Base-by-base conservation (phyloP, 2,797 vertebrate species). In the Perodicticus potto region DNA sequence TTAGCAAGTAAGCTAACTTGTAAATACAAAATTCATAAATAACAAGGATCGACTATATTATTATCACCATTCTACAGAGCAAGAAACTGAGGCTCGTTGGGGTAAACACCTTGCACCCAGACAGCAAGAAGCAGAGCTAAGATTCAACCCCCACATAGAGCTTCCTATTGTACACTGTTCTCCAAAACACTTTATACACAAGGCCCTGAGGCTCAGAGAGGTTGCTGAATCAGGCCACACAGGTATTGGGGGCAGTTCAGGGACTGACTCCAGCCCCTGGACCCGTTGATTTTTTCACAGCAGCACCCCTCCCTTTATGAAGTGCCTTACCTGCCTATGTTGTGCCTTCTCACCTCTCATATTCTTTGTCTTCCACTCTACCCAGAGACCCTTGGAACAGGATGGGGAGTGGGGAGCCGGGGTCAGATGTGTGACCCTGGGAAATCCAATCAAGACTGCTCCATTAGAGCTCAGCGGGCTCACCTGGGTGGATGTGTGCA, bases 341-440 rank as follows among this genome's bases (percentile, higher is more conserved):
- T 19, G 74, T 49, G 34, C 37, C 11, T 86, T 59, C 67, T 43
- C 22, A 9, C 20, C 9, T 43, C 34, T 72, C 25, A 14, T 23
- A 32, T 19, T 87, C 37, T 49, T 49, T 25, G 29, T 80, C 34
- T 76, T 32, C 7, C 7, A 3, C 7, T 49, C 40, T 80, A 45
- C 61, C n/a, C 55, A 27, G 65, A 17, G n/a, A 1, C 11, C 27
- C 73, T 43, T n/a, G 53, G 57, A 86, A 55, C 81, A 34, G 32
- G 40, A 22, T 14, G 3, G 37, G 34, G 34, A 3, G 7, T 4
- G 11, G 80, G 12, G 43, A 69, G 34, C 17, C 2, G 13, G n/a
- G 8, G 14, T 12, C 4, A 1, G 29, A 27, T 43, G 19, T 1
- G 4, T 23, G 16, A 32, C 11, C 4, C 20, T 4, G 16, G 13